Evolutionary conservation across 1,140 invertebrate genomes (phyloP), one percentile per base, ranked within the genome.

Genomic region (Macrobrachium nipponense): DNA sequence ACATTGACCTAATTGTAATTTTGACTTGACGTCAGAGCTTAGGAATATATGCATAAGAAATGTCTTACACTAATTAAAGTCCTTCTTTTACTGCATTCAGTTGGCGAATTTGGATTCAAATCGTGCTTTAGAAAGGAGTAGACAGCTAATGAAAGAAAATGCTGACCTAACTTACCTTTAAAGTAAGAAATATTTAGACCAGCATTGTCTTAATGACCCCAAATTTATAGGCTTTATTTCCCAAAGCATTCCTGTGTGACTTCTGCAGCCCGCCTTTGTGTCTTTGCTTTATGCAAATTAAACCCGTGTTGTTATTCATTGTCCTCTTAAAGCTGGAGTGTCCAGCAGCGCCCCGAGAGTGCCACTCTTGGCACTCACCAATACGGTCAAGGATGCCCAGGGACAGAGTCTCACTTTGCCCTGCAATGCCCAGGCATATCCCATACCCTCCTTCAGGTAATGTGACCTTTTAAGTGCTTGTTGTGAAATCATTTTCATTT

Each of bases 361-460:
- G 20, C 81, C 81, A 12, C 81, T 58, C 36, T 61, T 59, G 3
- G 68, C 81, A 68, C 81, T 82, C 70, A 75, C 36, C 43, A 82
- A 82, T 27, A 59, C 75, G 23, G 81, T 76, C 18, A 72, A 23
- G 23, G 36, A 75, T 23, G 43, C 14, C 20, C 51, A 43, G 17
- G 81, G 81, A 15, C 58, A 23, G 18, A 75, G 72, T 23, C 51
- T 86, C 68, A 66, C 82, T 20, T 36, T 88, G 5, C 64, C 87
- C 8, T 88, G 88, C 62, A 59, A 60, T 27, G 88, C 85, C 61
- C 88, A 88, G 85, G 83, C 80, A 66, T 60, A 60, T 68, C 81
- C 81, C 2, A 20, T 82, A 11, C 81, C 81, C 58, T 62, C 81
- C 59, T 82, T 82, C 81, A 82, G 81, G 81, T 82, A 82, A 73